A percentile compares a stretch with the other conserved stretches of the same genome.
These are phyloP conservation scores for Nemurella pictetii DNA, from an alignment of 2,888 invertebrate genomes.

Conservation along the genomic window DNA sequence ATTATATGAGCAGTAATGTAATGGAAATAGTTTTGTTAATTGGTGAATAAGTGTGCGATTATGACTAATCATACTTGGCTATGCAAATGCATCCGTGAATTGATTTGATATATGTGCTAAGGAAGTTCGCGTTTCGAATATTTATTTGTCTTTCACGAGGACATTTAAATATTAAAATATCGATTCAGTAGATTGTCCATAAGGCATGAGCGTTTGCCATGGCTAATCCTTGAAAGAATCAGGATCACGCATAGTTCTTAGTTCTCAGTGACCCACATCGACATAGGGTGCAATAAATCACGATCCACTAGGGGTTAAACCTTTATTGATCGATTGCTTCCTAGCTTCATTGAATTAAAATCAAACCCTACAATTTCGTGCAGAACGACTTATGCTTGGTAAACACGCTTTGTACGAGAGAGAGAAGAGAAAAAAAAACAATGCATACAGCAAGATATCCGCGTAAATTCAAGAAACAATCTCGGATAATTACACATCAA, in stretches of 20 bases:
- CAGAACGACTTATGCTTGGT: not conserved
- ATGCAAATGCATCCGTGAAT: not conserved
- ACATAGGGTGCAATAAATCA: conserved; percentile 10
- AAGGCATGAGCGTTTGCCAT: not conserved
- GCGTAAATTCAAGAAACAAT: not conserved
- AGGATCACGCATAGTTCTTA: conserved; percentile 8
- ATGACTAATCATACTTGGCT: not conserved
- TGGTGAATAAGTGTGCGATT: not conserved
- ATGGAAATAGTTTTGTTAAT: not conserved
- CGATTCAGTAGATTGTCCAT: not conserved
- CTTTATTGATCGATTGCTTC: not conserved
- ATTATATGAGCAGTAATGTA: not conserved
- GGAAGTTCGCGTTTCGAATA: not conserved
- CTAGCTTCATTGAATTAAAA: conserved; percentile 21
- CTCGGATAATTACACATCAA: not conserved
- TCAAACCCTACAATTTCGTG: conserved; percentile 11
- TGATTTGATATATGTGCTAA: not conserved
- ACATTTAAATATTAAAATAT: not conserved
- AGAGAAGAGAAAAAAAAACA: not conserved
- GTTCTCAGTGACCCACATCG: conserved; percentile 1
- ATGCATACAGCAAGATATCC: not conserved
- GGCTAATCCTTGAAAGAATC: too few relatives aligned
- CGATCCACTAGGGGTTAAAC: not conserved
- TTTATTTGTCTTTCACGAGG: not conserved
- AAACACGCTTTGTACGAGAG: not conserved